Conservation (phyloP, 2,888 invertebrate species). For the Synergus itoensis region DNA sequence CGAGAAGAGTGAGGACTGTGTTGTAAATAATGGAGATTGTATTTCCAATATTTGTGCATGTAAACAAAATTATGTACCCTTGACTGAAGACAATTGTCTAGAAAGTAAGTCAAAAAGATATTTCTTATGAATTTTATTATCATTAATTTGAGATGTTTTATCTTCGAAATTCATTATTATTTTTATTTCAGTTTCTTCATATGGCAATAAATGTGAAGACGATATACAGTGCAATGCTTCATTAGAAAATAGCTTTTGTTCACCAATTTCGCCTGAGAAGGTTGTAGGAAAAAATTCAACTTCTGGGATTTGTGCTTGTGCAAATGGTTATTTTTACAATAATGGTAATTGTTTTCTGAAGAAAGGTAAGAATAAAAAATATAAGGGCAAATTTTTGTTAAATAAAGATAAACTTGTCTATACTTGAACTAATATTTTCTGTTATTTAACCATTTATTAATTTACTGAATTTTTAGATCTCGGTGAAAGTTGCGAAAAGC, state of each 20-base stretch:
- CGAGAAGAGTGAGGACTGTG: constrained; percentile 47
- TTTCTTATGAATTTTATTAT: no score
- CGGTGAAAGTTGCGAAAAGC: constrained; percentile 58
- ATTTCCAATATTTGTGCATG: constrained; percentile 55
- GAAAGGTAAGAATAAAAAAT: constrained; percentile 49
- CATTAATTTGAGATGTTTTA: no score
- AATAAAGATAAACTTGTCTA: no score
- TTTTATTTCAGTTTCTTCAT: constrained; percentile 52
- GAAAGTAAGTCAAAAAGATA: constrained; percentile 53
- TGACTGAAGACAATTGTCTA: constrained; percentile 52
- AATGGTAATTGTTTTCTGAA: constrained; percentile 47
- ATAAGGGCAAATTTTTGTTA: no score
- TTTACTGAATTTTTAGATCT: constrained; percentile 57
- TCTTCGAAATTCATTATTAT: no score
- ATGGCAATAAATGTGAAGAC: constrained; percentile 55
- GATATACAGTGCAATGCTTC: constrained; percentile 60
- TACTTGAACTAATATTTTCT: background rate
- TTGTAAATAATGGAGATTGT: constrained; percentile 56
- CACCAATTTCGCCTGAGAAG: background rate
- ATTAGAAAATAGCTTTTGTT: constrained; percentile 51
- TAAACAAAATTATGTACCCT: constrained; percentile 45
- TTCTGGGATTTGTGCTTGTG: constrained; percentile 7
- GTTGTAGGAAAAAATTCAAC: background rate
- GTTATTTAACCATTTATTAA: background rate
- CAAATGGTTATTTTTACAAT: constrained; percentile 47